These are phyloP conservation scores for Musca domestica DNA, from an alignment of 1,140 invertebrate species.

Conservation along the genomic window DNA sequence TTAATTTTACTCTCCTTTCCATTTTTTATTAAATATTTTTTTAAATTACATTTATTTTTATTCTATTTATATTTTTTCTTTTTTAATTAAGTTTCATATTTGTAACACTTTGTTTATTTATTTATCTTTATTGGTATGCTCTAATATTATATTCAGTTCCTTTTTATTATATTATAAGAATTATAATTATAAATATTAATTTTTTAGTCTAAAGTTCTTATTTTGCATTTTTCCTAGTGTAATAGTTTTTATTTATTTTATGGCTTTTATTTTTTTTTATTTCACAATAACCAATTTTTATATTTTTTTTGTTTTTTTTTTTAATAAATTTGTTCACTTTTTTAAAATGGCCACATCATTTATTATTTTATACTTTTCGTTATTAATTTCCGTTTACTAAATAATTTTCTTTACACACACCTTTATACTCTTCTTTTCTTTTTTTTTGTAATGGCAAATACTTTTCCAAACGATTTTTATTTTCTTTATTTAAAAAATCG, in stretches of 20 bases:
- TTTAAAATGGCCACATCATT: neutral
- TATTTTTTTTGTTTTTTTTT: neutral
- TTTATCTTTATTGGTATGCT: neutral
- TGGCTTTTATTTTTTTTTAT: neutral
- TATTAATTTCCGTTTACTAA: neutral
- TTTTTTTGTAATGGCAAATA: too few species aligned
- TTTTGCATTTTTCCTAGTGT: slow-evolving; percentile 4
- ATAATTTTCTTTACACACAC: too few species aligned
- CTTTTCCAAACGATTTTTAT: too few species aligned
- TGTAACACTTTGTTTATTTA: neutral
- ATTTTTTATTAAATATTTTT: too few species aligned
- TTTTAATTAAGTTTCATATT: too few species aligned
- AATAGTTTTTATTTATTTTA: slow-evolving; percentile 1
- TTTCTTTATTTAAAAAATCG: too few species aligned
- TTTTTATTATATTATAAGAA: neutral
- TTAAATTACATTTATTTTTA: too few species aligned
- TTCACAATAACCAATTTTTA: neutral
- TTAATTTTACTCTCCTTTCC: too few species aligned
- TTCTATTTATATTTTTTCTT: too few species aligned
- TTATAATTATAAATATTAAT: neutral
- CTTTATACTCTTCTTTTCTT: too few species aligned
- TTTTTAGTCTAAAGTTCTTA: neutral
- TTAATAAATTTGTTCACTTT: neutral
- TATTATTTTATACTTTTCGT: neutral
- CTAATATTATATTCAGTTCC: neutral